Evolutionary conservation across 1,140 invertebrate species (phyloP).

Genomic region (Pseudomyrmex dendroicus): DNA sequence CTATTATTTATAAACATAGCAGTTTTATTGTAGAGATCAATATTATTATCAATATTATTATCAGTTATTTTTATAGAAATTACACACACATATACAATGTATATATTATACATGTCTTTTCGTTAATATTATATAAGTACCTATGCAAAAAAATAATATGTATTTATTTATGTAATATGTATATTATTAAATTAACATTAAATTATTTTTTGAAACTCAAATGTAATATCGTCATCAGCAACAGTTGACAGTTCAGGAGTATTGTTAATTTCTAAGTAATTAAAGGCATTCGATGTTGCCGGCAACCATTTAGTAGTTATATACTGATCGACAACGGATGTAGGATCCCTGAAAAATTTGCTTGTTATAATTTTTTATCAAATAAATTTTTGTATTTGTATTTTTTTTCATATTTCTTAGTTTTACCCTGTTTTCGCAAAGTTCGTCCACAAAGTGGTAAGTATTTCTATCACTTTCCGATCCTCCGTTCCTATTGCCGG

Average conservation of each 20-base stretch:
- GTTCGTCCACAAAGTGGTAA: conserved; percentile 60
- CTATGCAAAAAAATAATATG: too few species aligned
- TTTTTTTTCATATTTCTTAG: not conserved
- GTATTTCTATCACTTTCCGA: conserved; percentile 36
- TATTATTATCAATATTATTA: too few species aligned
- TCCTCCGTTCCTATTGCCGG: conserved; percentile 30
- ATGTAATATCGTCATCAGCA: not conserved
- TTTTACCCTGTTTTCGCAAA: conserved; percentile 61
- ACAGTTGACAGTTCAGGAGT: conserved; percentile 2
- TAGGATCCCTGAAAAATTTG: conserved; percentile 39
- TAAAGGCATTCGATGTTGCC: conserved; percentile 17
- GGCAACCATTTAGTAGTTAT: conserved; percentile 34
- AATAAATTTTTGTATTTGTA: not conserved
- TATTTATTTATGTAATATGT: too few species aligned
- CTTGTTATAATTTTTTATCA: not conserved
- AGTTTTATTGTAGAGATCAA: too few species aligned
- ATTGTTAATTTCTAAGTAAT: conserved; percentile 26
- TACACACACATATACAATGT: too few species aligned
- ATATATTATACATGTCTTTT: too few species aligned
- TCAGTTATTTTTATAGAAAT: too few species aligned
- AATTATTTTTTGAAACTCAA: not conserved
- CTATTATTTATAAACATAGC: too few species aligned
- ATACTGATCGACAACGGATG: conserved; percentile 19
- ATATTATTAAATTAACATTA: not conserved
- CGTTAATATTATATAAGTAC: too few species aligned